A percentile compares a stretch with the other conserved stretches of the same genome.
These are phyloP conservation scores for Raillietiella orientalis DNA, from an alignment of 2,888 invertebrate genomes.

Conservation along the genomic window DNA sequence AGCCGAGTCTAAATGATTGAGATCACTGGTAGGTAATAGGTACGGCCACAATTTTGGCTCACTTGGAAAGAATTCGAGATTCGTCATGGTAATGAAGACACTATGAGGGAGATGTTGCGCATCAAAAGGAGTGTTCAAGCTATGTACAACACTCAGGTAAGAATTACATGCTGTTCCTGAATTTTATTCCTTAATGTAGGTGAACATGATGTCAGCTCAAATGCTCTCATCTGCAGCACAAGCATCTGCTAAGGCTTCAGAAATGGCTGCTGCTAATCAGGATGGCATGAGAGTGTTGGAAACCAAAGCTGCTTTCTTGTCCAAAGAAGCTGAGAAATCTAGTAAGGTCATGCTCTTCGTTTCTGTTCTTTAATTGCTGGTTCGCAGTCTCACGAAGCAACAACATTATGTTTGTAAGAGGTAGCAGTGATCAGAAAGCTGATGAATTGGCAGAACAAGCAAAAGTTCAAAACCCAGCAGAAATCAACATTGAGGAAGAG, in stretches of 20 bases:
- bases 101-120: slow-evolving; percentile 90
- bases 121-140: slow-evolving; percentile 94
- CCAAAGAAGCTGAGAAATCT: slow-evolving; percentile 3
- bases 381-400: slow-evolving; percentile 9
- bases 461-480: slow-evolving; percentile 12
- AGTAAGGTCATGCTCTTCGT: not conserved
- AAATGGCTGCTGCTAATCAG: slow-evolving; percentile 29
- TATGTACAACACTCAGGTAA: slow-evolving; percentile 70
- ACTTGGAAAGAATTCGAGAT: slow-evolving; percentile 99
- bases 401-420: slow-evolving; percentile 44
- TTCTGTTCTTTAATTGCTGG: slow-evolving; percentile 1
- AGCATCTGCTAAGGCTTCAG: slow-evolving; percentile 20
- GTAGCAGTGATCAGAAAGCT: slow-evolving; percentile 9
- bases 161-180: not conserved
- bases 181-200: slow-evolving; percentile 9
- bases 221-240: slow-evolving; percentile 35
- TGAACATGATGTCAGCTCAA: slow-evolving; percentile 97
- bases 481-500: slow-evolving; percentile 13
- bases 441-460: slow-evolving; percentile 6
- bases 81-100: slow-evolving; percentile 94
- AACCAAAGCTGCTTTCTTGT: too few relatives aligned
- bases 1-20: too few relatives aligned
- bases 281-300: slow-evolving; percentile 22
- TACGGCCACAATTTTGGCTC: slow-evolving; percentile 80
- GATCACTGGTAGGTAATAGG: too few relatives aligned